These are phyloP conservation scores for Eubasilissa regina DNA, from an alignment of 1,140 invertebrate genomes.

Conservation along the genomic window DNA sequence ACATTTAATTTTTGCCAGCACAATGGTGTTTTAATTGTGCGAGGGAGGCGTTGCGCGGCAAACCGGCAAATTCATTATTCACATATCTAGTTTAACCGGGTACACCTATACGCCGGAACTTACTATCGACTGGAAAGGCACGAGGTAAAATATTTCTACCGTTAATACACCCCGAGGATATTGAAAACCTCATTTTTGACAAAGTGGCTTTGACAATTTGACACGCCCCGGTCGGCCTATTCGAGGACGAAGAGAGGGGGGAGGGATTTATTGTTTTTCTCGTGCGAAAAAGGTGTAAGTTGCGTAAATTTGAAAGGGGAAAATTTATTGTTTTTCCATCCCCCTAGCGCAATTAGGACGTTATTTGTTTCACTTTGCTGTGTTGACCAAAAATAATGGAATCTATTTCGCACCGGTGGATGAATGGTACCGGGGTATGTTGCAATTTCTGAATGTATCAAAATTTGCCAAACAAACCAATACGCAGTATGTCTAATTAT, in stretches of 20 bases:
- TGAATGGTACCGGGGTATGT: not conserved
- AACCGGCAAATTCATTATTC: slow-evolving; percentile 50
- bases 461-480: no score
- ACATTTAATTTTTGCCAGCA: slow-evolving; percentile 36
- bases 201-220: slow-evolving; percentile 30
- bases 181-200: not conserved
- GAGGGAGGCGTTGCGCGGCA: slow-evolving; percentile 38
- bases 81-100: slow-evolving; percentile 32
- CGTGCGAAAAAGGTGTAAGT: slow-evolving; percentile 45
- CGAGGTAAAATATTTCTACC: no score
- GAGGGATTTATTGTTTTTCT: slow-evolving; percentile 41
- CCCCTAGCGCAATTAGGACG: slow-evolving; percentile 17
- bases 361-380: slow-evolving; percentile 44
- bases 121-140: no score
- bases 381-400: slow-evolving; percentile 29
- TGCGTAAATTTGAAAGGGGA: slow-evolving; percentile 26
- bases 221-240: slow-evolving; percentile 11
- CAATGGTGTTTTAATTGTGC: slow-evolving; percentile 46
- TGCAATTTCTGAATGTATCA: no score
- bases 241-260: not conserved
- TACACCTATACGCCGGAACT: not conserved
- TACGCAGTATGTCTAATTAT: no score
- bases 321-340: slow-evolving; percentile 31
- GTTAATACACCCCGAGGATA: no score
- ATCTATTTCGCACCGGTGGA: not conserved